Evolutionary conservation across 2,797 vertebrate genomes (phyloP), one percentile per base, ranked within the genome.

Genomic region (Alosa sapidissima): DNA sequence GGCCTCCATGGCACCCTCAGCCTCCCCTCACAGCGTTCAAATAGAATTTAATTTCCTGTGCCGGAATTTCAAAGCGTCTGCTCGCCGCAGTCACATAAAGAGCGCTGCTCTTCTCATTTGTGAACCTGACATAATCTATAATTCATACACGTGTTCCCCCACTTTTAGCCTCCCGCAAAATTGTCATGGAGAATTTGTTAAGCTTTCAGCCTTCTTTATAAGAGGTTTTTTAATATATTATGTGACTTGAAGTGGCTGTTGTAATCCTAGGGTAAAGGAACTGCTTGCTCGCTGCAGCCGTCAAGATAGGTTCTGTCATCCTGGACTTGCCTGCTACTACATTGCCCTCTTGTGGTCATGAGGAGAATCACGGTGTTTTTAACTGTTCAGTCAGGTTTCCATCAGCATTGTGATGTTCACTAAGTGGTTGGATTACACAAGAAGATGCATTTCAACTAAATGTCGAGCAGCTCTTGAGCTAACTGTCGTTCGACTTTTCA

Each of bases 11-110:
- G 85, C 41, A 19, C 1, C 33, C 87, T 90, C 90, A 78, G 82
- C 87, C 88, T 81, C 86, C 90, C 89, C 81, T 24, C 85, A 16
- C 33, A 68, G 58, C 55, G 47, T 83, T 94, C 91, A 93, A 91
- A 91, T 89, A 85, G 87, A 93, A 93, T 94, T 90, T 92, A 92
- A 94, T 94, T 94, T 93, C 92, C 93, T 94, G 92, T 87, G 87
- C 84, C 82, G 88, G 91, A 87, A 91, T 93, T 94, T 93, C 89
- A 93, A 93, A 94, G 92, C 91, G 89, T 14, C 60, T 47, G 36
- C 72, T 5, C 55, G 36, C 36, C 51, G 54, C 65, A 54, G 81
- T 92, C 91, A 88, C 92, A 92, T 91, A 92, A 94, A 92, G 87
- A 91, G 86, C 60, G 19, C 81, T 87, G 88, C 88, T 89, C 86